A percentile compares a stretch with the other conserved stretches of the same genome.
phyloP scores from a whole-genome alignment of 2,888 invertebrate species.

The Zootermopsis nevadensis region DNA sequence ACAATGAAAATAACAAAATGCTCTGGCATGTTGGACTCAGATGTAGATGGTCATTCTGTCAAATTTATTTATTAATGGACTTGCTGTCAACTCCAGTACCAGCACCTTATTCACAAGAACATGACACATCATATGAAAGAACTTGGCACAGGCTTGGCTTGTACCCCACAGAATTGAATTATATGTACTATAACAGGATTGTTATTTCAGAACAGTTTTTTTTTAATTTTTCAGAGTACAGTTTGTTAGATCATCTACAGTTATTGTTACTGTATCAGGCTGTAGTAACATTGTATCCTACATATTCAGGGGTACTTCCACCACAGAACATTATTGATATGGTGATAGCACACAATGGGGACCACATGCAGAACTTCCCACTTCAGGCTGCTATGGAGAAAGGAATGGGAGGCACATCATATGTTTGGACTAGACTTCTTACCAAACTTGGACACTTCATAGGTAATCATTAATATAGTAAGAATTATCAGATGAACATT shows the following conservation, averaged over 20 bases:
- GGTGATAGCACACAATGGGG: constrained; percentile 61
- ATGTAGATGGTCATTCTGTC: too few relatives aligned
- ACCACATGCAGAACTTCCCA: constrained; percentile 61
- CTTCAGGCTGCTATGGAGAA: constrained; percentile 65
- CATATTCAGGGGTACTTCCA: constrained; percentile 62
- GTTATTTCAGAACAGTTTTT: constrained; percentile 12
- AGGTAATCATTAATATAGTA: constrained; percentile 60
- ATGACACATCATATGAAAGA: too few relatives aligned
- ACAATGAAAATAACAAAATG: too few relatives aligned
- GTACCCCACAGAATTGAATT: too few relatives aligned
- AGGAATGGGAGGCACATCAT: constrained; percentile 70
- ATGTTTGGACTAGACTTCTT: constrained; percentile 66
- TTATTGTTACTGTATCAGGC: constrained; percentile 70
- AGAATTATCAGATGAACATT: neutral
- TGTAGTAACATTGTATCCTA: constrained; percentile 64
- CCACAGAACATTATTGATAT: constrained; percentile 63
- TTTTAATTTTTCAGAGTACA: constrained; percentile 58
- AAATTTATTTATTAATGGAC: too few relatives aligned
- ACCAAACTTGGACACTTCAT: constrained; percentile 69
- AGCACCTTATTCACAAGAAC: too few relatives aligned
- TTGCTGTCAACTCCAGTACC: too few relatives aligned
- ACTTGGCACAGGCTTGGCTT: too few relatives aligned
- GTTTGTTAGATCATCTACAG: constrained; percentile 64
- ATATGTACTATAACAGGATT: too few relatives aligned
- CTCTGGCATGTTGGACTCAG: too few relatives aligned